Conservation (phyloP, 2,797 vertebrate genomes). For the Halcyon smyrnensis region DNA sequence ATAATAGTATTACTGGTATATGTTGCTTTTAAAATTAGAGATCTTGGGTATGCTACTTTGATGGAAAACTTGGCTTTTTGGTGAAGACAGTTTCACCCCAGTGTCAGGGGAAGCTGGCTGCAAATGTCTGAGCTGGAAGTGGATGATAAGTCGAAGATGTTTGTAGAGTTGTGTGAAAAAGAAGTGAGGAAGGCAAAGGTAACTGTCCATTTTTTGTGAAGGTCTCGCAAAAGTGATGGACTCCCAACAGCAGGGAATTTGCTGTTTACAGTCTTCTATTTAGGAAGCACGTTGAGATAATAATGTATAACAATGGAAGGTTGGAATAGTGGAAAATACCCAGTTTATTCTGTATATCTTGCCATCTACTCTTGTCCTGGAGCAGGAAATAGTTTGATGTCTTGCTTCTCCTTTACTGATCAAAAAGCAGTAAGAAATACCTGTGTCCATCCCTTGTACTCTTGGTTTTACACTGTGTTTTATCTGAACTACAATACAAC, state of each 20-base stretch:
- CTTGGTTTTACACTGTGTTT: neutral
- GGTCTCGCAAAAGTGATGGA: neutral
- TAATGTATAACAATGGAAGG: neutral
- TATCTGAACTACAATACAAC: fast-evolving
- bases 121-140: neutral
- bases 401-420: neutral
- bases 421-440: neutral
- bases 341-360: neutral
- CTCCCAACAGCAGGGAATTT: neutral
- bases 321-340: neutral
- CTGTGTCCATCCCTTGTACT: neutral
- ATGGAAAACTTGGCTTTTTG: neutral
- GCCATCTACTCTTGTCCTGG: neutral
- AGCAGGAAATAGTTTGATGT: neutral
- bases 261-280: neutral
- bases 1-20: neutral
- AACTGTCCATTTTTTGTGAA: neutral
- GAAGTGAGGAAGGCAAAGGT: neutral
- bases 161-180: neutral
- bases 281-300: neutral
- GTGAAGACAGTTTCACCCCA: neutral
- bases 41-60: neutral
- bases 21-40: neutral
- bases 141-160: neutral
- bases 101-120: neutral